A percentile compares a stretch with the other conserved stretches of the same genome.
Evolutionary conservation across 2,797 vertebrate genomes (phyloP).

Genomic region (Karalla daura): DNA sequence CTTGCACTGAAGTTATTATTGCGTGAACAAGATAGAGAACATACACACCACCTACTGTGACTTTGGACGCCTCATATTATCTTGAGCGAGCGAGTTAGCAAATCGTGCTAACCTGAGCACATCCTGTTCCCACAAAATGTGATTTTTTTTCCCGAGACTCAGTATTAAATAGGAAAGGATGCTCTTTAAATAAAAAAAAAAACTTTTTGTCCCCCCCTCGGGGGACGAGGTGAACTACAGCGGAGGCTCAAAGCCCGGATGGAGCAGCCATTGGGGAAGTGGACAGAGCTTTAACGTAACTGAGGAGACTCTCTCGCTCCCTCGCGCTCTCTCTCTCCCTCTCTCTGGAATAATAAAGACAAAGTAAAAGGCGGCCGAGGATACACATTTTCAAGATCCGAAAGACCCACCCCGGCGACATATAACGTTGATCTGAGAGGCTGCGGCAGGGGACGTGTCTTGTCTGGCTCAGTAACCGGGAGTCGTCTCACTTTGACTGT

Average conservation of each 20-base stretch:
- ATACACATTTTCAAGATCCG: conserved; percentile 43
- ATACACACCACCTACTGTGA: no score
- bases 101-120: no score
- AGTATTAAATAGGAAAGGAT: no score
- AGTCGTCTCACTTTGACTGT: conserved; percentile 72
- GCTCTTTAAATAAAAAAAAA: no score
- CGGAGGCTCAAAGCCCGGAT: conserved; percentile 81
- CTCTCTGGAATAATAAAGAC: conserved; percentile 74
- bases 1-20: no score
- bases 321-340: background rate
- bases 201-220: conserved; percentile 58
- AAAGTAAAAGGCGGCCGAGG: conserved; percentile 66
- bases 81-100: no score
- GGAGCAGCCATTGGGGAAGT: conserved; percentile 86
- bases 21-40: no score
- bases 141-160: no score
- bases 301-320: conserved; percentile 73
- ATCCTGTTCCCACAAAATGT: no score
- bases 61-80: no score
- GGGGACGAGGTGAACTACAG: conserved; percentile 65
- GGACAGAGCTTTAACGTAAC: conserved; percentile 78
- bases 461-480: conserved; percentile 54
- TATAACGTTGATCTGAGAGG: conserved; percentile 41
- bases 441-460: conserved; percentile 46
- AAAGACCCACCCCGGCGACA: conserved; percentile 41